Percentiles rank a stretch among this genome's conserved stretches.
Conservation (phyloP, 2,888 invertebrate genomes). For the Halictus quadricinctus region DNA sequence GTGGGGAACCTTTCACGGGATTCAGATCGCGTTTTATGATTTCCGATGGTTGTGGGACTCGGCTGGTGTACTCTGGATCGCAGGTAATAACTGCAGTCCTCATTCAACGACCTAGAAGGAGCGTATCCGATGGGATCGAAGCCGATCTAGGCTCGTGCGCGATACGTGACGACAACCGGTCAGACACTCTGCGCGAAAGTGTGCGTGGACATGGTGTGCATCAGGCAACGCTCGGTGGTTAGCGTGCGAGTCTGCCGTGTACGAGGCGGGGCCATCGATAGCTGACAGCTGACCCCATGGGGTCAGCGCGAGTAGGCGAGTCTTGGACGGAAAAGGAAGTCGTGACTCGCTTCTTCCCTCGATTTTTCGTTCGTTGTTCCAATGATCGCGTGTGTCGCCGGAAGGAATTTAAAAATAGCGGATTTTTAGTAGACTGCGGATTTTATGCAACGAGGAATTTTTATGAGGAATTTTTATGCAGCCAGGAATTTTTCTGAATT, state of each 20-base stretch:
- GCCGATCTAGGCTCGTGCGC: slow-evolving; percentile 48
- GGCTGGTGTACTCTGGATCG: slow-evolving; percentile 17
- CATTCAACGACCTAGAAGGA: slow-evolving; percentile 57
- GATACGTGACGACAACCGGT: slow-evolving; percentile 24
- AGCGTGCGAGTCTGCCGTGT: slow-evolving; percentile 64
- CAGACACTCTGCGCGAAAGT: slow-evolving; percentile 9
- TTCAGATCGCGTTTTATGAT: too few relatives aligned
- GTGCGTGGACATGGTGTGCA: neutral
- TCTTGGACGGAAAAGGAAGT: slow-evolving; percentile 70
- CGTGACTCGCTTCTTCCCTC: slow-evolving; percentile 55
- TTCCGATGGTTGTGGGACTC: neutral
- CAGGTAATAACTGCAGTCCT: slow-evolving; percentile 49
- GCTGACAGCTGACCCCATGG: slow-evolving; percentile 71
- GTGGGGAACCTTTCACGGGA: too few relatives aligned
- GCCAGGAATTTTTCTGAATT: too few relatives aligned
- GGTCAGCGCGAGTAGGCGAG: slow-evolving; percentile 71
- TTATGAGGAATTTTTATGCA: too few relatives aligned
- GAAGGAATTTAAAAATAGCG: too few relatives aligned
- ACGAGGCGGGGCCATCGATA: slow-evolving; percentile 73
- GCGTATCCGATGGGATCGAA: slow-evolving; percentile 59
- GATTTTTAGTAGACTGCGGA: too few relatives aligned
- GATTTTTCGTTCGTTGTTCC: neutral
- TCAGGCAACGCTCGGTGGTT: slow-evolving; percentile 60
- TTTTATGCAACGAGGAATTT: too few relatives aligned
- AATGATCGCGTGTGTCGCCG: neutral